These are phyloP conservation scores for Percina caprodes DNA, from an alignment of 2,113 vertebrate species.

Conservation along the genomic window DNA sequence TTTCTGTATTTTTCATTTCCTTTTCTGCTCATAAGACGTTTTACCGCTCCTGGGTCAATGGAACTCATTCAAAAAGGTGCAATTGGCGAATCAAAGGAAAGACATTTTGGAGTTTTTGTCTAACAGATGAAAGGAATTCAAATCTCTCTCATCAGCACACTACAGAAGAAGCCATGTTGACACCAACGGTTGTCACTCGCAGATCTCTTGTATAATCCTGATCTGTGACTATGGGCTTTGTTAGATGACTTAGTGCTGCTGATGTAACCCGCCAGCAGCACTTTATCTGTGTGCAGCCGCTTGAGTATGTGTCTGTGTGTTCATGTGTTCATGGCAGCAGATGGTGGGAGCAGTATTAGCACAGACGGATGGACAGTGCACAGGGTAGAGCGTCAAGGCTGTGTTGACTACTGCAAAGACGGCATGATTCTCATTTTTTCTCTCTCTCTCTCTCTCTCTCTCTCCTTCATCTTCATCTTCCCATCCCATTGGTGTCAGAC, in stretches of 20 bases:
- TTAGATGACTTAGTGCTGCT: constrained; percentile 67
- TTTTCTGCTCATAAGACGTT: constrained; percentile 53
- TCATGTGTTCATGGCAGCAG: constrained; percentile 63
- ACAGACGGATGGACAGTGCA: constrained; percentile 55
- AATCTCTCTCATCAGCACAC: constrained; percentile 43
- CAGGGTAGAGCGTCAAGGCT: constrained; percentile 42
- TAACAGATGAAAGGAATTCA: constrained; percentile 37
- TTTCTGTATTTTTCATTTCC: constrained; percentile 45
- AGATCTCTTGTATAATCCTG: constrained; percentile 64
- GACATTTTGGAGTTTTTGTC: constrained; percentile 36
- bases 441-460: constrained; percentile 9
- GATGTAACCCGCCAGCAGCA: constrained; percentile 65
- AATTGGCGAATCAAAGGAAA: constrained; percentile 49
- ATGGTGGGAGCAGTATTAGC: constrained; percentile 70
- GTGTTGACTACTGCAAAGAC: constrained; percentile 66
- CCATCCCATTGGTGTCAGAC: constrained; percentile 54
- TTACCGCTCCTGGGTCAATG: constrained; percentile 27
- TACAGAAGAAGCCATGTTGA: constrained; percentile 26
- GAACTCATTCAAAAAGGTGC: constrained; percentile 48
- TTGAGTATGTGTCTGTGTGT: constrained; percentile 44
- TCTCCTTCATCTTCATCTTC: constrained; percentile 21
- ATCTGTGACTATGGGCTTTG: constrained; percentile 69
- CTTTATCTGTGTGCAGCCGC: constrained; percentile 52
- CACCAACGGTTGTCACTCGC: constrained; percentile 23
- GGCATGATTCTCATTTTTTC: not conserved